Conservation (phyloP, 64 coral and sea anemone genomes). For the Trachythela sp. region DNA sequence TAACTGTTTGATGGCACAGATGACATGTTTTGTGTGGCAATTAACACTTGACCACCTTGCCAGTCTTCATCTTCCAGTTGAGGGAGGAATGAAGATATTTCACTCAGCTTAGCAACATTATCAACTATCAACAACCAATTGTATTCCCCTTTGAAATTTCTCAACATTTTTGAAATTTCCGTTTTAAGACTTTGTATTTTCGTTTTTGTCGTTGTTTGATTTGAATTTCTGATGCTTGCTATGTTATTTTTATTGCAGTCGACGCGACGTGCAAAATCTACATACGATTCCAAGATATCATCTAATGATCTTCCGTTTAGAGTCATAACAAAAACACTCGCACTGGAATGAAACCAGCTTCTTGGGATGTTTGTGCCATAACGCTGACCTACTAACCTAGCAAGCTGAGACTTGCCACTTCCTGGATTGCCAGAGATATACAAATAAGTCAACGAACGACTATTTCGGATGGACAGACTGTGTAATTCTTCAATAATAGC, state of each 20-base stretch:
- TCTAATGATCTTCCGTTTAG: background rate
- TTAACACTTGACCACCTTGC: constrained; percentile 51
- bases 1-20: constrained; percentile 10
- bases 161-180: too few species aligned
- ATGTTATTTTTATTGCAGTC: background rate
- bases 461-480: background rate
- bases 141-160: too few species aligned
- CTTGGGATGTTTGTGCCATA: background rate
- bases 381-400: too few species aligned
- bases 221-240: background rate
- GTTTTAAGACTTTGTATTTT: too few species aligned
- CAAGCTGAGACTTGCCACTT: too few species aligned
- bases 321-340: background rate
- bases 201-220: background rate
- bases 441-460: background rate
- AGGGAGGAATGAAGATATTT: too few species aligned
- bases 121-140: too few species aligned
- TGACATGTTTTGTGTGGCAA: constrained; percentile 39
- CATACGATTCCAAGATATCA: background rate
- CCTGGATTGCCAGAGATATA: background rate
- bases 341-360: background rate
- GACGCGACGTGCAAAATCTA: background rate
- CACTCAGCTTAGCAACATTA: too few species aligned
- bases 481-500: background rate
- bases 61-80: too few species aligned